Evolutionary conservation across 2,113 vertebrate species (phyloP).

Genomic region (Osmerus eperlanus): DNA sequence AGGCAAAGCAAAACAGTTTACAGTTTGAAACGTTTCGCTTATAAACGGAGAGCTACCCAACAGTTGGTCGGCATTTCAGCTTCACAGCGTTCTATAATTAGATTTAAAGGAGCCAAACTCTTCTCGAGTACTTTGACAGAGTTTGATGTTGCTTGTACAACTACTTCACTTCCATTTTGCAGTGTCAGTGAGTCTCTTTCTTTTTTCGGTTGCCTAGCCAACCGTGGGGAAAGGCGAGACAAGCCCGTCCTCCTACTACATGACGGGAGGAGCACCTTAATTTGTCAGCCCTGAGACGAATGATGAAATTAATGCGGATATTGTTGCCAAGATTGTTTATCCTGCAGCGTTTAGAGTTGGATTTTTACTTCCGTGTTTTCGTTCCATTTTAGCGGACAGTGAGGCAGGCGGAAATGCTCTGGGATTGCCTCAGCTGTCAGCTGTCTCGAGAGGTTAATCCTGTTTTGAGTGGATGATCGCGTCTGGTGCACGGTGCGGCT

Average conservation of each 20-base stretch:
- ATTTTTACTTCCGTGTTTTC: conserved; percentile 53
- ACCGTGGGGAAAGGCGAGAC: neutral
- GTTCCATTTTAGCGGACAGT: conserved; percentile 17
- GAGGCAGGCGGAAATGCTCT: too few relatives aligned
- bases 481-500: too few relatives aligned
- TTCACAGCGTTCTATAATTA: conserved; percentile 68
- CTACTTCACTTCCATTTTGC: too few relatives aligned
- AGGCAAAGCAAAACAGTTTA: conserved; percentile 2
- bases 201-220: neutral
- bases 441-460: too few relatives aligned
- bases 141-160: neutral
- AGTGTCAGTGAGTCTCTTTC: neutral
- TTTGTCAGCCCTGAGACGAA: too few relatives aligned
- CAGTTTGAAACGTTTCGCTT: neutral
- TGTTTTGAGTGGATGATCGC: too few relatives aligned
- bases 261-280: too few relatives aligned
- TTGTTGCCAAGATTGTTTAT: too few relatives aligned
- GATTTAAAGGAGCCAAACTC: conserved; percentile 63
- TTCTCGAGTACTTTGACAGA: conserved; percentile 5
- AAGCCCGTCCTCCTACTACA: neutral
- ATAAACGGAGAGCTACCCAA: neutral
- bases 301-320: too few relatives aligned
- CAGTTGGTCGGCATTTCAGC: conserved; percentile 46
- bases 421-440: too few relatives aligned
- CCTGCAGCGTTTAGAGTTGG: neutral